Conservation (phyloP, 2,113 vertebrate genomes). For the Pyrgilauda ruficollis region DNA sequence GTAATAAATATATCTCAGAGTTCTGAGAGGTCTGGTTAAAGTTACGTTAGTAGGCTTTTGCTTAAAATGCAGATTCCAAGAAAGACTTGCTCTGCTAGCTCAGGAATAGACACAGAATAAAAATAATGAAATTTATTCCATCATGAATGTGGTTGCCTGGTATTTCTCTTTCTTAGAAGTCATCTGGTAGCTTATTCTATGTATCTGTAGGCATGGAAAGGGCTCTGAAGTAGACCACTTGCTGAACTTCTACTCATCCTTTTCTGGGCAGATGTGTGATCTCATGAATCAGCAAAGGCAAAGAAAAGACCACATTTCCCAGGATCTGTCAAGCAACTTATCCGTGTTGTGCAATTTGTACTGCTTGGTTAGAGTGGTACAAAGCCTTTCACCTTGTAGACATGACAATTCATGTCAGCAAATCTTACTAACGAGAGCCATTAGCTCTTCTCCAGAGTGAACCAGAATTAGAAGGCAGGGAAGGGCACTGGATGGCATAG, state of each 20-base stretch:
- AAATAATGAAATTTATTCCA: conserved; percentile 52
- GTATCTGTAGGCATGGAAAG: background rate
- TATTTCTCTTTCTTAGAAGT: conserved; percentile 61
- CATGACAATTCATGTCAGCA: rapidly evolving
- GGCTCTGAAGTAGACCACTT: background rate
- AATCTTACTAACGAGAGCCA: background rate
- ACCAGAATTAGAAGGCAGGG: background rate
- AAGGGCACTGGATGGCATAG: background rate
- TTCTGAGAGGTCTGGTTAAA: conserved; percentile 47
- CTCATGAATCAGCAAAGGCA: background rate
- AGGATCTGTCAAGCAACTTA: background rate
- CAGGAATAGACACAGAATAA: conserved; percentile 44
- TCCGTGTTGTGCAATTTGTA: background rate
- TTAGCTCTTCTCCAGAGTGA: background rate
- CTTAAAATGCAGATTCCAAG: conserved; percentile 57
- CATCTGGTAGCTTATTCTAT: conserved; percentile 30
- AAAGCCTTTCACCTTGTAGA: background rate
- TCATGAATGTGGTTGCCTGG: conserved; percentile 39
- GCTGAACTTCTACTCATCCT: background rate
- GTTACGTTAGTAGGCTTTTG: conserved; percentile 55
- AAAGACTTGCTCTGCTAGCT: conserved; percentile 12
- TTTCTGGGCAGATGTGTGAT: background rate
- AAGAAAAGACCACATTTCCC: background rate
- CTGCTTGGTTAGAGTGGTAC: background rate
- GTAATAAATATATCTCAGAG: conserved; percentile 62